A percentile compares a stretch with the other conserved stretches of the same genome.
Evolutionary conservation across 2,797 vertebrate genomes (phyloP).

Genomic region (Meriones psammophilus): DNA sequence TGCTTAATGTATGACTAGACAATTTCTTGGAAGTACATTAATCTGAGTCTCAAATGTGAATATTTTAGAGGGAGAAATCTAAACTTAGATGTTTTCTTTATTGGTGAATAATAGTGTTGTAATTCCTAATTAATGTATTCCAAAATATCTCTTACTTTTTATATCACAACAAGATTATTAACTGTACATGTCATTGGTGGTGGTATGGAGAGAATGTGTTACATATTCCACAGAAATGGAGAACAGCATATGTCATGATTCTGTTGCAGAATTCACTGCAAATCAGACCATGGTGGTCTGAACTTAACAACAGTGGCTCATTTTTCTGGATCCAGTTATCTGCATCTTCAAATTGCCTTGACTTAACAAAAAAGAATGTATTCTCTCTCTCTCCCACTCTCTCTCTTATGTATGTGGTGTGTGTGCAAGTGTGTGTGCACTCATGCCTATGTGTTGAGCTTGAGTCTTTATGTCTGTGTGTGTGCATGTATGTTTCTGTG

Average conservation of each 20-base stretch:
- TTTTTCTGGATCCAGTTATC: slow-evolving; percentile 27
- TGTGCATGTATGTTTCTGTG: not conserved
- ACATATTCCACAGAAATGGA: not conserved
- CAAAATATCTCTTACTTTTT: slow-evolving; percentile 58
- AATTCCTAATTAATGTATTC: slow-evolving; percentile 7
- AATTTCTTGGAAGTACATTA: slow-evolving; percentile 78
- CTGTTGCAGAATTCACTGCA: not conserved
- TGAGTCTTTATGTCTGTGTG: not conserved
- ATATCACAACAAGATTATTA: slow-evolving; percentile 56
- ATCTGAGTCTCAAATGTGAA: slow-evolving; percentile 67
- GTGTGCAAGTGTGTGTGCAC: no score
- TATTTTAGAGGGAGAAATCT: slow-evolving; percentile 69
- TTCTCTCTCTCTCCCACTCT: no score
- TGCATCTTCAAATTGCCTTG: slow-evolving; percentile 29
- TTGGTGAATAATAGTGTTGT: slow-evolving; percentile 57
- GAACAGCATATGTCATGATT: not conserved
- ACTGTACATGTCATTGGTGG: slow-evolving; percentile 39
- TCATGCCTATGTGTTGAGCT: no score
- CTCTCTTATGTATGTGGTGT: not conserved
- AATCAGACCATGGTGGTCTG: not conserved
- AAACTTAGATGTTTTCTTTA: slow-evolving; percentile 75
- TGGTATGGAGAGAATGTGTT: not conserved
- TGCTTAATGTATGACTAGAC: slow-evolving; percentile 69
- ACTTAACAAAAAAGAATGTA: not conserved
- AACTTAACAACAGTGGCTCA: not conserved